Base-by-base conservation (phyloP, 2,797 vertebrate genomes). In the Fistularia commersonii region DNA sequence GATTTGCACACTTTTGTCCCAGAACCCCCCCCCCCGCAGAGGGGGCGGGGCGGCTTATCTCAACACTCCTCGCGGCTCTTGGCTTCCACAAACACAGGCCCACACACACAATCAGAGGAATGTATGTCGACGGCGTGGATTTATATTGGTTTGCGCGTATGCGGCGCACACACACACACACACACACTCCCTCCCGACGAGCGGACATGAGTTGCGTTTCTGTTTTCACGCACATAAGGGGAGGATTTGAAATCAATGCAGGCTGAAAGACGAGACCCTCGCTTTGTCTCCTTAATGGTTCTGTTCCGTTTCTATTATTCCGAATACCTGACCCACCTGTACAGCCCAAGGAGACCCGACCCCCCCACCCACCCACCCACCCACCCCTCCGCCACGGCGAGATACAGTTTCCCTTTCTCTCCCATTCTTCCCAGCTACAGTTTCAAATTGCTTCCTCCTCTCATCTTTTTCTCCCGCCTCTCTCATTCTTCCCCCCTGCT, bases 311-410 rank as follows among this genome's bases (percentile, higher is more conserved):
- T 83, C 74, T 68, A 79, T 79, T 70, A 61, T 77, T 67, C 46
- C 71, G 67, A 81, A 82, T 74, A 79, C 77, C 82, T 69, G 71
- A 82, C 76, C 69, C 82, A 84, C 82, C 85, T 81, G 82, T 71
- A 57, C 66, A 64, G 70, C 69, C 70, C 43, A 45, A 54, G 66
- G 70, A 76, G 75, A 67, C 77, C 55, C 55, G 72, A 73, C 23
- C 15, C 15, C 11, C 14, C 10, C 37, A 8, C 13, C 14, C 6
- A 40, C 6, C 11, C 39, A n/a, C 39, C 39, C 5, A 8, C n/a
- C n/a, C n/a, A n/a, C n/a, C n/a, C n/a, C n/a, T n/a, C n/a, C n/a
- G n/a, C n/a, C n/a, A n/a, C n/a, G n/a, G n/a, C n/a, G n/a, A n/a
- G n/a, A n/a, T n/a, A n/a, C 72, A 41, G 74, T 85, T 85, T 80